These are phyloP conservation scores for Flexamia atlantica DNA, from an alignment of 2,888 invertebrate genomes.

Conservation along the genomic window DNA sequence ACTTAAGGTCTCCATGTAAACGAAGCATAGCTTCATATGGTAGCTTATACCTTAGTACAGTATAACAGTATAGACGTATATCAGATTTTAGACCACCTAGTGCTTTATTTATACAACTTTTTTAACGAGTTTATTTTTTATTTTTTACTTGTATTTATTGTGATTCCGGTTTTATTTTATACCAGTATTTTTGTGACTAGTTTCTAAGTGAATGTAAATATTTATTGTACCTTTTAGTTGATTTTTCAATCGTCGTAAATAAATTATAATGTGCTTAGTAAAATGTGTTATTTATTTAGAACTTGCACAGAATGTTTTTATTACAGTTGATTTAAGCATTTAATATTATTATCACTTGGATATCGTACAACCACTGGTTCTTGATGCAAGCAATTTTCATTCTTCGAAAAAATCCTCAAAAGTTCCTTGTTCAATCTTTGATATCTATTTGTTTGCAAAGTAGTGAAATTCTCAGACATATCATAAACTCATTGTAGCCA, in stretches of 20 bases:
- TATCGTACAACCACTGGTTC: no score
- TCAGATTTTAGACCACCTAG: not conserved
- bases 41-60: not conserved
- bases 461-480: no score
- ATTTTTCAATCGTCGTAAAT: slow-evolving; percentile 21
- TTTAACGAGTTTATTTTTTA: not conserved
- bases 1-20: no score
- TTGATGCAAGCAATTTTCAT: no score
- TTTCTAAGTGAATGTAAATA: slow-evolving; percentile 31
- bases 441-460: no score
- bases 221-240: slow-evolving; percentile 18
- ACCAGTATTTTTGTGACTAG: slow-evolving; percentile 42
- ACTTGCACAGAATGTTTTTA: no score
- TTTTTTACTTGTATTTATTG: slow-evolving; percentile 7
- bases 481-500: no score
- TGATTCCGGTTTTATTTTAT: slow-evolving; percentile 15
- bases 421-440: no score
- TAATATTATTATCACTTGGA: no score
- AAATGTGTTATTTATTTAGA: slow-evolving; percentile 20
- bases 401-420: no score
- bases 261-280: slow-evolving; percentile 41
- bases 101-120: not conserved
- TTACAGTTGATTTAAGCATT: no score
- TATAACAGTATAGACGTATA: not conserved
- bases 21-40: no score